These are phyloP conservation scores for Spisula subtruncata DNA, from an alignment of 2,888 invertebrate species.

Conservation along the genomic window DNA sequence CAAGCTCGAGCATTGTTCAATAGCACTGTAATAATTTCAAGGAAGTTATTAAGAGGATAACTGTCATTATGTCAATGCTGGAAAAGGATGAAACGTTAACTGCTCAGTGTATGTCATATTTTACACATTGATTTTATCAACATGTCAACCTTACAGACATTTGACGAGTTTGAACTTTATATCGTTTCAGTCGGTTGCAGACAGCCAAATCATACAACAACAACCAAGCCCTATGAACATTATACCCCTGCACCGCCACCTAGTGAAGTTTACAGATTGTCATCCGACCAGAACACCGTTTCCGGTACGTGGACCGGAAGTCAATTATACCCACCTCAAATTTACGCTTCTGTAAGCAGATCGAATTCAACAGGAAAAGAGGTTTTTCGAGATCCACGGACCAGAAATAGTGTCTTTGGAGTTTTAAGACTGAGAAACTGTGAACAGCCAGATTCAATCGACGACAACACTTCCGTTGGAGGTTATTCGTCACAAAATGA, in stretches of 20 bases:
- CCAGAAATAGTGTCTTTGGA: conserved; percentile 40
- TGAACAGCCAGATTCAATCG: not conserved
- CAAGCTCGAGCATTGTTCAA: conserved; percentile 6
- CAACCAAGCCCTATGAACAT: conserved; percentile 27
- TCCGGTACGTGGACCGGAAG: conserved; percentile 13
- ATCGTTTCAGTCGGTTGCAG: conserved; percentile 37
- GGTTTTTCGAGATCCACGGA: not conserved
- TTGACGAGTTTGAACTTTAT: conserved; percentile 13
- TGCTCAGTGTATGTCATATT: not conserved
- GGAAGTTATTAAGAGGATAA: not conserved
- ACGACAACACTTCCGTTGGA: conserved; percentile 2
- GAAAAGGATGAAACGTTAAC: not conserved
- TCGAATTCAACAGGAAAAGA: conserved; percentile 28
- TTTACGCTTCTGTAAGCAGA: not conserved
- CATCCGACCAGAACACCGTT: conserved; percentile 25
- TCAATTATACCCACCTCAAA: not conserved
- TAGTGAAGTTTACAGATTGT: conserved; percentile 16
- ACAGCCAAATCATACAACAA: conserved; percentile 34
- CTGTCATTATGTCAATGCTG: not conserved
- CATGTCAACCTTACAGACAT: not conserved
- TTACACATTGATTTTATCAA: conserved; percentile 19
- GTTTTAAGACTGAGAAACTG: conserved; percentile 35
- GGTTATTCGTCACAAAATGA: conserved; percentile 20
- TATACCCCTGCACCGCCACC: conserved; percentile 35
- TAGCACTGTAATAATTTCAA: conserved; percentile 9